Conservation (phyloP, 2,113 vertebrate genomes). For the Crotophaga sulcirostris region DNA sequence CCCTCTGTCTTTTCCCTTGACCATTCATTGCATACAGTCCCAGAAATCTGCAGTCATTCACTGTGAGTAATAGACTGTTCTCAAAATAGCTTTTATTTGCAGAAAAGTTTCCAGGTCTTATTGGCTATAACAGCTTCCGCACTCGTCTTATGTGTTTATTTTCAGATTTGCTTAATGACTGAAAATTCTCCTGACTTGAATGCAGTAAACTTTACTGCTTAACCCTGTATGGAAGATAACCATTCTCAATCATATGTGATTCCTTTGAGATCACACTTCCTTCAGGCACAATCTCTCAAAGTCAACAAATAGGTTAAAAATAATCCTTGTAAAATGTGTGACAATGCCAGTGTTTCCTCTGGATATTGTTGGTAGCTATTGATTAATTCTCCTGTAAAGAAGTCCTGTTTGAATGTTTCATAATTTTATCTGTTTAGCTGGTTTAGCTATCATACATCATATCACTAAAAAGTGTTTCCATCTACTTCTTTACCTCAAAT, state of each 20-base stretch:
- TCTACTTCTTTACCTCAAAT: neutral
- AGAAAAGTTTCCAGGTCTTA: neutral
- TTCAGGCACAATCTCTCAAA: neutral
- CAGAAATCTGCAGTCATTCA: neutral
- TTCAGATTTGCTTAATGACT: neutral
- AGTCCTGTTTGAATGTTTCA: neutral
- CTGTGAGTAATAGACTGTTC: neutral
- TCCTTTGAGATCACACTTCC: neutral
- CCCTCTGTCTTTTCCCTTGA: neutral
- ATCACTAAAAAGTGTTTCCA: neutral
- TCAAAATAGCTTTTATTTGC: neutral
- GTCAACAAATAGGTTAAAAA: neutral
- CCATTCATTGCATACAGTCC: neutral
- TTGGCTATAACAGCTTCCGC: neutral
- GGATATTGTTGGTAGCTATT: neutral
- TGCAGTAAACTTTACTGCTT: neutral
- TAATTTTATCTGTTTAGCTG: neutral
- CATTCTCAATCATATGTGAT: neutral
- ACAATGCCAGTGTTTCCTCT: neutral
- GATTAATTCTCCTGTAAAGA: neutral
- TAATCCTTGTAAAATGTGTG: neutral
- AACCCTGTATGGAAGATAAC: neutral
- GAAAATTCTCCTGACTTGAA: neutral
- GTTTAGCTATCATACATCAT: neutral
- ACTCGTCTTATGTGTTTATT: neutral